Conservation (phyloP, 1,140 invertebrate species). For the Danaus plexippus region DNA sequence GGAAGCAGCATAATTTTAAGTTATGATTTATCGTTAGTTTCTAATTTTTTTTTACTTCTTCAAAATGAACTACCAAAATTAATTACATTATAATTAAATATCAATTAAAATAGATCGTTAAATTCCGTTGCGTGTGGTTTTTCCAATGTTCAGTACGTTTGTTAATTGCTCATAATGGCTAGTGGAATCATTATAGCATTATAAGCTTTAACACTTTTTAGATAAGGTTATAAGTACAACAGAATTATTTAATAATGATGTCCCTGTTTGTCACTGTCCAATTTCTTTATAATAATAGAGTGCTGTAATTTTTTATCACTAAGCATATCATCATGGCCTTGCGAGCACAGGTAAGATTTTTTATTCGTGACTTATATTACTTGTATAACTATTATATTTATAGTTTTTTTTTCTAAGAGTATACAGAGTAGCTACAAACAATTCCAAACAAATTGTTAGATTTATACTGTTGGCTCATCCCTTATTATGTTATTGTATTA, state of each 20-base stretch:
- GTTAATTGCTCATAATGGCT: slow-evolving; percentile 5
- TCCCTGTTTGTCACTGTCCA: not conserved
- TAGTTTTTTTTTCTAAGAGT: too few species aligned
- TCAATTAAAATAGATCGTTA: slow-evolving; percentile 7
- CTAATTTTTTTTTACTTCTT: too few species aligned
- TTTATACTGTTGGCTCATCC: too few species aligned
- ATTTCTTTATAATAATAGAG: too few species aligned
- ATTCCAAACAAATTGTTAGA: too few species aligned
- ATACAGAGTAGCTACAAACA: too few species aligned
- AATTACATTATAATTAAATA: slow-evolving; percentile 3
- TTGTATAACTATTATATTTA: too few species aligned
- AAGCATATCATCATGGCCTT: slow-evolving; percentile 2
- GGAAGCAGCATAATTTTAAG: too few species aligned
- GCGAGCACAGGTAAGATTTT: slow-evolving; percentile 7
- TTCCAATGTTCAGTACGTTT: slow-evolving; percentile 1
- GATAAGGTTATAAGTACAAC: slow-evolving; percentile 2
- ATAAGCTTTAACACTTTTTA: not conserved
- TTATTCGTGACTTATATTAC: too few species aligned
- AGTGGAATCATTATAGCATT: not conserved
- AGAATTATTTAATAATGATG: slow-evolving; percentile 1
- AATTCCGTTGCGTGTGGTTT: slow-evolving; percentile 7
- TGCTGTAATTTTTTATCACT: not conserved
- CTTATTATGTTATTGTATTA: too few species aligned
- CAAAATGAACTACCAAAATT: too few species aligned
- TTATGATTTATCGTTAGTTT: too few species aligned